Percentiles rank a stretch among this genome's conserved stretches.
These are phyloP conservation scores for Acyrthosiphon pisum DNA, from an alignment of 1,140 invertebrate genomes.

Conservation along the genomic window DNA sequence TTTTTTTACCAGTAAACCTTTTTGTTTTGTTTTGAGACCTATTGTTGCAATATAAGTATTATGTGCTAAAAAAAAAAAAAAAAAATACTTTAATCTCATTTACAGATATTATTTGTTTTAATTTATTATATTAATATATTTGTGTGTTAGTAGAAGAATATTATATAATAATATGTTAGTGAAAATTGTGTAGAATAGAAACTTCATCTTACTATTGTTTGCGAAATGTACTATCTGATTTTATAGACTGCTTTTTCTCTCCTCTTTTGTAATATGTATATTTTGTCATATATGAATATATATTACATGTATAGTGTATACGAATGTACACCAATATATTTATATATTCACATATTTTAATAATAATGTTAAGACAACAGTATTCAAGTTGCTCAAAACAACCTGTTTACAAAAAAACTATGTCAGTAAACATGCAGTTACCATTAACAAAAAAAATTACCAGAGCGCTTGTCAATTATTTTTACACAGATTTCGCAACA, in stretches of 20 bases:
- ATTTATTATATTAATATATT: background rate
- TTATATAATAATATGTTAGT: conserved; percentile 12
- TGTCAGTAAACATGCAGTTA: conserved; percentile 31
- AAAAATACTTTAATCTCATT: background rate
- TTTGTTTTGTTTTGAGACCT: background rate
- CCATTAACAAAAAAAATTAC: conserved; percentile 19
- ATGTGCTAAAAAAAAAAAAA: background rate
- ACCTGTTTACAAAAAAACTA: background rate
- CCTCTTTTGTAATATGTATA: background rate
- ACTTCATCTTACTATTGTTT: conserved; percentile 11
- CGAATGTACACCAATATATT: background rate
- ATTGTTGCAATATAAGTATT: background rate
- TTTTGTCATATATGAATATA: background rate
- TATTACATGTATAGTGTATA: background rate
- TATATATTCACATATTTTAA: conserved; percentile 8
- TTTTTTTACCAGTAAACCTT: background rate
- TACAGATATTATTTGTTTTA: background rate
- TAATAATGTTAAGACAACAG: background rate
- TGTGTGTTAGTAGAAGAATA: background rate
- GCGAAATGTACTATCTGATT: background rate
- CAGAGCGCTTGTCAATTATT: background rate
- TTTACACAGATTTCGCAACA: background rate
- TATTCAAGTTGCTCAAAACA: background rate
- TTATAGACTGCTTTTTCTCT: background rate
- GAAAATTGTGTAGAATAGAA: background rate